Percentiles rank a stretch among this genome's conserved stretches.
These are phyloP conservation scores for Melitaea cinxia DNA, from an alignment of 1,140 invertebrate genomes.

Conservation along the genomic window DNA sequence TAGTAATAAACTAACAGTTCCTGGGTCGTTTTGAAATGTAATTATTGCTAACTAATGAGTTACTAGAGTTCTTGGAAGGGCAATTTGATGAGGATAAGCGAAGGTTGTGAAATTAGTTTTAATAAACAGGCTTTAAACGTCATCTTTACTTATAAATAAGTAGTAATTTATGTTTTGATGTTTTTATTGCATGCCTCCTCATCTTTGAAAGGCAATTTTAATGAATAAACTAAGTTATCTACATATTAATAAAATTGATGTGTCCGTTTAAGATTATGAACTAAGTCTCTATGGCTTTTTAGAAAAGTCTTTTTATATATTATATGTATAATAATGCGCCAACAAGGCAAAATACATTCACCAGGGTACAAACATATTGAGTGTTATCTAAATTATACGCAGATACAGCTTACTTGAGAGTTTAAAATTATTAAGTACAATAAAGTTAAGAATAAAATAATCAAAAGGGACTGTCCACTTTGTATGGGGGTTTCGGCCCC, in stretches of 20 bases:
- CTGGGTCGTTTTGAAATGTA: slow-evolving; percentile 52
- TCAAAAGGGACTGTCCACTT: too few relatives aligned
- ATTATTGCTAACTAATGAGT: slow-evolving; percentile 61
- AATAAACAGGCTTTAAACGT: slow-evolving; percentile 26
- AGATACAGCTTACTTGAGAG: too few relatives aligned
- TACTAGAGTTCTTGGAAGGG: slow-evolving; percentile 44
- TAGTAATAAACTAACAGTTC: slow-evolving; percentile 40
- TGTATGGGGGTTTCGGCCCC: too few relatives aligned
- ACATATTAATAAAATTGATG: not conserved
- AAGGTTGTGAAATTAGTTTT: slow-evolving; percentile 45
- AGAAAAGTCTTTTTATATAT: too few relatives aligned
- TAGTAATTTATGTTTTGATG: slow-evolving; percentile 14
- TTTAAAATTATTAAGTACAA: too few relatives aligned
- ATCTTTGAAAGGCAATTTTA: not conserved
- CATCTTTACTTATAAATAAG: slow-evolving; percentile 4
- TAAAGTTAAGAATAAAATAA: too few relatives aligned
- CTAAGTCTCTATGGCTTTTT: not conserved
- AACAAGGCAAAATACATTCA: too few relatives aligned
- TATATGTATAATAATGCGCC: too few relatives aligned
- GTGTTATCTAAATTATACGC: too few relatives aligned
- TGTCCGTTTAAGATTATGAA: not conserved
- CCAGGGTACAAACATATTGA: too few relatives aligned
- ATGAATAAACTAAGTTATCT: not conserved
- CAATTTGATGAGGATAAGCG: slow-evolving; percentile 49
- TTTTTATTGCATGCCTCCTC: slow-evolving; percentile 8